Conservation (phyloP, 1,140 invertebrate species). For the Sesamia nonagrioides region DNA sequence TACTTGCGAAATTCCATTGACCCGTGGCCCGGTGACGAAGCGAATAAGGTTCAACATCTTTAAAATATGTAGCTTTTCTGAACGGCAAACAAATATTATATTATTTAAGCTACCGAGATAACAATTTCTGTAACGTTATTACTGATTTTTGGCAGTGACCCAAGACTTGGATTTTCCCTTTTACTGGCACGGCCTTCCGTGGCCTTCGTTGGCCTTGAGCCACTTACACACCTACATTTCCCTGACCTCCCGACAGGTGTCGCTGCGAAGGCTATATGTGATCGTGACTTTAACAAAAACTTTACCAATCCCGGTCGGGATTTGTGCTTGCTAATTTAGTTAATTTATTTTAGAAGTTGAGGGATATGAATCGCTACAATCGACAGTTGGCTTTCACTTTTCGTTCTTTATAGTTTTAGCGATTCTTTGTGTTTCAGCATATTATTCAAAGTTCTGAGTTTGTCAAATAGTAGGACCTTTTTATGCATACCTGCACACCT, state of each 20-base stretch:
- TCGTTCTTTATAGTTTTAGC: not conserved
- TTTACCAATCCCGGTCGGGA: constrained; percentile 16
- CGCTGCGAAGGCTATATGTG: constrained; percentile 2
- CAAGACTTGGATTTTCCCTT: constrained; percentile 31
- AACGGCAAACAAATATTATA: constrained; percentile 6
- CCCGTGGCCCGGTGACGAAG: constrained; percentile 6
- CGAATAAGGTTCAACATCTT: constrained; percentile 3
- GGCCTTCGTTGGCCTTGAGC: constrained; percentile 40
- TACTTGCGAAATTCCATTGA: constrained; percentile 39
- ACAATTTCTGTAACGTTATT: constrained; percentile 11
- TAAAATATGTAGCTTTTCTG: constrained; percentile 23
- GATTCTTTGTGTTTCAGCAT: no score
- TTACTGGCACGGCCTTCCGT: constrained; percentile 8
- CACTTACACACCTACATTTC: constrained; percentile 17
- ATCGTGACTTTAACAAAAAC: constrained; percentile 1
- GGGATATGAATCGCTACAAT: not conserved
- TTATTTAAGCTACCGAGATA: constrained; percentile 21
- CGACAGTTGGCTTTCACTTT: not conserved
- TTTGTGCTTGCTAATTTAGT: constrained; percentile 28
- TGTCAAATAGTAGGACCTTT: no score
- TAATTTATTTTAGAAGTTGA: no score
- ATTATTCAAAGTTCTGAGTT: no score
- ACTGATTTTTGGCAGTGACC: constrained; percentile 25
- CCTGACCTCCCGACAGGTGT: constrained; percentile 29
- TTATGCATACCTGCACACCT: no score